Evolutionary conservation across 2,888 invertebrate genomes (phyloP).

Genomic region (Cacoxenus indagator): DNA sequence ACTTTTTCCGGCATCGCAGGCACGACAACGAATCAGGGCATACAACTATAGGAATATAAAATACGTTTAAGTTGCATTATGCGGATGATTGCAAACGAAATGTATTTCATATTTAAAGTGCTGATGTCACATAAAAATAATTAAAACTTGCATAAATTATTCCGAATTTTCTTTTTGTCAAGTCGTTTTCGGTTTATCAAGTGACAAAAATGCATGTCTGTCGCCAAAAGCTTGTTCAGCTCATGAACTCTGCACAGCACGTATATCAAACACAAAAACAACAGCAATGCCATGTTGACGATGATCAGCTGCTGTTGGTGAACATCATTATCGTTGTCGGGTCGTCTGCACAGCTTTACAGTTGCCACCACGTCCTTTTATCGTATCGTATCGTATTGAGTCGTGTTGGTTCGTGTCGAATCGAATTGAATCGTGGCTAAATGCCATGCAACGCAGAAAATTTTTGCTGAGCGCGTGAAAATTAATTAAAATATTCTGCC

Average conservation of each 20-base stretch:
- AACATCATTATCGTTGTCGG: constrained; percentile 22
- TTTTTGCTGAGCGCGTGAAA: constrained; percentile 68
- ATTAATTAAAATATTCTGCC: constrained; percentile 70
- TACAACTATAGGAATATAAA: background rate
- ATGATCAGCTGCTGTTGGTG: constrained; percentile 12
- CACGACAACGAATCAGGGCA: background rate
- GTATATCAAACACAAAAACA: constrained; percentile 32
- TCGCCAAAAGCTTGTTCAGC: constrained; percentile 8
- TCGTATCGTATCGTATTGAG: background rate
- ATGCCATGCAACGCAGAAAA: constrained; percentile 36
- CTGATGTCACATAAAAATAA: constrained; percentile 18
- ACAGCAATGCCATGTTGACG: constrained; percentile 27
- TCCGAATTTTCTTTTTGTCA: background rate
- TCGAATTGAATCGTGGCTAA: too few relatives aligned
- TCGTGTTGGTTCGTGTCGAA: background rate
- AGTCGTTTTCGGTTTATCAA: background rate
- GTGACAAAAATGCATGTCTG: constrained; percentile 10
- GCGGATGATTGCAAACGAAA: background rate
- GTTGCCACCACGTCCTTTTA: background rate
- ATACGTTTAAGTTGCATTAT: background rate
- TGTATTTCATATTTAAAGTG: too few relatives aligned
- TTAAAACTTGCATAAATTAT: constrained; percentile 12
- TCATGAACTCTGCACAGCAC: constrained; percentile 40
- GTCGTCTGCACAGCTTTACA: background rate
- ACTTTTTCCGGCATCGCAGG: background rate